These are phyloP conservation scores for Molossus molossus DNA, from an alignment of 2,797 vertebrate genomes.

Conservation along the genomic window DNA sequence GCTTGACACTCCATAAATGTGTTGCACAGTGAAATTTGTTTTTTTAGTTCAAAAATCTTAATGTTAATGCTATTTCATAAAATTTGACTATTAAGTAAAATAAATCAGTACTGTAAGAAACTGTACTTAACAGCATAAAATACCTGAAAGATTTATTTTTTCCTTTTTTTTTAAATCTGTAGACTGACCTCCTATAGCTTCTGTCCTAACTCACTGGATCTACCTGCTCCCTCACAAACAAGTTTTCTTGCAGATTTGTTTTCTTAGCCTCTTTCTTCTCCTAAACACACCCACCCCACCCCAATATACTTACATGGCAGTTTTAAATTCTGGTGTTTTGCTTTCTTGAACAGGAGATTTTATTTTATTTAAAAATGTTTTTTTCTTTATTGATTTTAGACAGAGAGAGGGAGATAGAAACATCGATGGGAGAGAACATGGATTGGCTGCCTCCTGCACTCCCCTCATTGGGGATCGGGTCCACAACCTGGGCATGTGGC, in stretches of 20 bases:
- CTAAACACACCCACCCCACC: not conserved
- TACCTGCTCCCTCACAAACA: not conserved
- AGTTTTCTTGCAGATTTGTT: not conserved
- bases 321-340: not conserved
- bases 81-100: slow-evolving; percentile 59
- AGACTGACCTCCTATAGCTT: not conserved
- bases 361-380: no score
- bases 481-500: no score
- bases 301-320: not conserved
- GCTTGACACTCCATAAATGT: slow-evolving; percentile 58
- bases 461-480: no score
- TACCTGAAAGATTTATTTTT: not conserved
- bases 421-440: no score
- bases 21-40: slow-evolving; percentile 72
- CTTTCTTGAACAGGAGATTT: not conserved
- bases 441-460: no score
- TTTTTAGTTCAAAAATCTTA: slow-evolving; percentile 39
- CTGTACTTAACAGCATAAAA: not conserved
- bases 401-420: no score
- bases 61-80: slow-evolving; percentile 52
- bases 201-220: not conserved
- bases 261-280: not conserved
- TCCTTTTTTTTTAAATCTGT: not conserved
- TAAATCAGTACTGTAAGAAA: slow-evolving; percentile 17
- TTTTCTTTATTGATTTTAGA: no score